Evolutionary conservation across 2,888 invertebrate species (phyloP).

Genomic region (Oegoconia quadripuncta): DNA sequence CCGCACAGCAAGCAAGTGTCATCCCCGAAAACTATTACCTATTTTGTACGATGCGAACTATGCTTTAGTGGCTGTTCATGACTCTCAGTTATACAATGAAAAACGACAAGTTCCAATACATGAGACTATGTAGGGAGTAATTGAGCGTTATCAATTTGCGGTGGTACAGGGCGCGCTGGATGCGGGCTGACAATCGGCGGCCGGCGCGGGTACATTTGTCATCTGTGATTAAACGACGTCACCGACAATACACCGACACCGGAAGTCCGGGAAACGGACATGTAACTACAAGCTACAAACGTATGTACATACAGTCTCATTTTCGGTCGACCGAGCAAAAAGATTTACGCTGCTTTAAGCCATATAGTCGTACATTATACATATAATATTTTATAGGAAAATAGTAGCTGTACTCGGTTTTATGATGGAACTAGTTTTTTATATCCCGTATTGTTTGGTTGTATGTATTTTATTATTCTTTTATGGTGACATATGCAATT

Average conservation of each 20-base stretch:
- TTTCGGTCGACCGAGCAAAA: background rate
- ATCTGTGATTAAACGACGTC: slow-evolving; percentile 54
- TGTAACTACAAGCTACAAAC: slow-evolving; percentile 3
- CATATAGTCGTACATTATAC: background rate
- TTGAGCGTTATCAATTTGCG: slow-evolving; percentile 47
- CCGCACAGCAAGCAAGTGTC: no score
- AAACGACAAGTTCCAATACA: slow-evolving; percentile 37
- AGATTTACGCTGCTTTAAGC: background rate
- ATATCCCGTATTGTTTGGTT: no score
- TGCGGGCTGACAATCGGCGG: slow-evolving; percentile 35
- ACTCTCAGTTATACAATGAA: slow-evolving; percentile 34
- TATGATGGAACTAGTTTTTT: no score
- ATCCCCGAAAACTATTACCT: no score
- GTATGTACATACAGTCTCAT: slow-evolving; percentile 1
- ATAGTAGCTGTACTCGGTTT: no score
- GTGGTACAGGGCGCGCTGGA: slow-evolving; percentile 19
- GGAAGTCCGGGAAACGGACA: slow-evolving; percentile 12
- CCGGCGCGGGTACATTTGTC: slow-evolving; percentile 45
- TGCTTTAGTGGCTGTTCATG: background rate
- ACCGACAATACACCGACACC: slow-evolving; percentile 34
- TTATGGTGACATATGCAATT: no score
- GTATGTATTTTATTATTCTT: no score
- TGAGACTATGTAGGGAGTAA: slow-evolving; percentile 24
- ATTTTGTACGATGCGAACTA: no score
- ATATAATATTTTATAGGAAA: no score